Base-by-base conservation (phyloP, 1,140 invertebrate genomes). In the Drosophila carrolli region DNA sequence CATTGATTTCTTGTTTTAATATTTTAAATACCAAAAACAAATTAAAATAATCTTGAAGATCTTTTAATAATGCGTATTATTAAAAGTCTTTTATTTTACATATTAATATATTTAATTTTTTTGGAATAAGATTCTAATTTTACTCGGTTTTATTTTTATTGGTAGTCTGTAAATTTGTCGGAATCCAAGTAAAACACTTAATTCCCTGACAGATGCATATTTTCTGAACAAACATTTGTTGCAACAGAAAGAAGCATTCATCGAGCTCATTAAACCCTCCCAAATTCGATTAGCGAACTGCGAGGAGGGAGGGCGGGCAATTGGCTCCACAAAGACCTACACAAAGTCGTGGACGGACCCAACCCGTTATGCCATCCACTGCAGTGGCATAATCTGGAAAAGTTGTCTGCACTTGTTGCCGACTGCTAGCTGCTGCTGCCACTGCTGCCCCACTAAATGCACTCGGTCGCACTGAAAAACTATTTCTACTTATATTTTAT, bases 401-500 rank as follows among this genome's bases (percentile, higher is more conserved):
- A 66, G 50, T 67, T 84, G 75, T n/a, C 46, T 76, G 79, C 83
- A 88, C 83, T 88, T 88, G 83, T 88, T 83, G 76, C 83, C 59
- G 76, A 67, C 50, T 51, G 53, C 29, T 44, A 27, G 56, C 5
- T 59, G 29, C 14, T 37, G 57, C 41, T 27, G 68, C 60, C 43
- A 63, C 61, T 74, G 63, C 72, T 84, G 75, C 65, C 80, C 80
- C 80, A 84, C 80, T 62, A 83, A 83, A 63, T 76, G 65, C 76
- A 78, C 46, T 82, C 68, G 62, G 43, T 75, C 59, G 65, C 60
- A 66, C 61, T 66, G 47, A 68, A 65, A 75, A 81, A 86, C 82
- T 81, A 83, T 88, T 88, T 88, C 77, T 76, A 80, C 75, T 83
- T 89, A 78, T 89, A 77, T 85, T 78, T 89, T 88, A 89, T 88